phyloP scores from a whole-genome alignment of 2,797 vertebrate species.

The Falco cherrug region DNA sequence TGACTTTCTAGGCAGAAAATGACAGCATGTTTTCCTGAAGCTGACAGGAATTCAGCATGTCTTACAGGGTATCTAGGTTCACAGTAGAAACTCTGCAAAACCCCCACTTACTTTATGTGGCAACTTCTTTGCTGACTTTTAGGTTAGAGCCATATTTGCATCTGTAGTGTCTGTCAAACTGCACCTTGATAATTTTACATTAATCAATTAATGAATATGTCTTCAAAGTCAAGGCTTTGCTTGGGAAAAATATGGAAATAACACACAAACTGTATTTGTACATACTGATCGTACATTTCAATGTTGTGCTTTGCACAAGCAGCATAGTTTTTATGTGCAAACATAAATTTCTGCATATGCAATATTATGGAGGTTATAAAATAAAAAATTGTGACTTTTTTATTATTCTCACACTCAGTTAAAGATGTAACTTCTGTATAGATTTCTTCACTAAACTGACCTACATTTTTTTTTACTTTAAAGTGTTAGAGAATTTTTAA shows the following conservation, averaged over 20 bases:
- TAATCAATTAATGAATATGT: background rate
- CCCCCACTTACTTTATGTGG: background rate
- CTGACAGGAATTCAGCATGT: background rate
- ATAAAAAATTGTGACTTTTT: background rate
- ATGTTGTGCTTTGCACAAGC: background rate
- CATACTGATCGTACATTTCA: background rate
- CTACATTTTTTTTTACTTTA: background rate
- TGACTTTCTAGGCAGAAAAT: slow-evolving; percentile 12
- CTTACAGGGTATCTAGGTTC: background rate
- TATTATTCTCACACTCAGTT: background rate
- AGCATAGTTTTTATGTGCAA: background rate
- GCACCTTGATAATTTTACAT: background rate
- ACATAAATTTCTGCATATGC: background rate
- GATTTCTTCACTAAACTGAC: background rate
- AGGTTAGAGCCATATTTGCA: background rate
- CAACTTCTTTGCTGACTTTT: background rate
- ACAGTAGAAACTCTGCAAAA: background rate
- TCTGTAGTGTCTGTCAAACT: background rate
- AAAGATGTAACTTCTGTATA: background rate
- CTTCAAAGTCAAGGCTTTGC: background rate
- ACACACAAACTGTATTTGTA: background rate
- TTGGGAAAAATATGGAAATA: background rate
- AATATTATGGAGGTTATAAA: background rate
- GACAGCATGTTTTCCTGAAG: slow-evolving; percentile 15
- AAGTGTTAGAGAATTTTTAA: background rate